Conservation (phyloP, 2,797 vertebrate genomes). For the Chrosomus eos region DNA sequence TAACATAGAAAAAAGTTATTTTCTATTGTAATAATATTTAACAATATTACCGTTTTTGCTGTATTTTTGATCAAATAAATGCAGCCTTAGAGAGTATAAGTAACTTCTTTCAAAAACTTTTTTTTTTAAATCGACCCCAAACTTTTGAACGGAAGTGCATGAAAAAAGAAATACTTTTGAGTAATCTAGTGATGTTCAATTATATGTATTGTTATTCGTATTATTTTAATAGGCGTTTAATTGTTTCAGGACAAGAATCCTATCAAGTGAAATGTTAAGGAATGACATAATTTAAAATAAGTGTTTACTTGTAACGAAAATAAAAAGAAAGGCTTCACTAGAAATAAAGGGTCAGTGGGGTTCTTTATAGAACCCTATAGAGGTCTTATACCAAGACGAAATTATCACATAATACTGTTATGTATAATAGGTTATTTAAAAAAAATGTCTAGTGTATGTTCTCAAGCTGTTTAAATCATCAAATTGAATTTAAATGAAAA, state of each 20-base stretch:
- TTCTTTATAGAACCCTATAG: no score
- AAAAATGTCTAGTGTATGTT: not conserved
- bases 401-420: not conserved
- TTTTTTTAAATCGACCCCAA: not conserved
- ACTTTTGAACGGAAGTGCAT: not conserved
- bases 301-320: not conserved
- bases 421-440: not conserved
- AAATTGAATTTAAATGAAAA: not conserved
- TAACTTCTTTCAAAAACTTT: not conserved
- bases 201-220: not conserved
- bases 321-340: not conserved
- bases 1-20: not conserved
- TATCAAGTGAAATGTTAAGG: not conserved
- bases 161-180: not conserved
- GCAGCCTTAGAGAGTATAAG: not conserved
- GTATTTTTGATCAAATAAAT: not conserved
- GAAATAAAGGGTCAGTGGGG: no score
- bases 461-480: not conserved
- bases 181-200: not conserved
- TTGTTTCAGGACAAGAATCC: not conserved
- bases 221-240: not conserved
- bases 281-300: not conserved
- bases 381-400: not conserved
- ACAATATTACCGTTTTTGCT: not conserved
- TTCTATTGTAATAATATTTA: not conserved